A percentile compares a stretch with the other conserved stretches of the same genome.
Evolutionary conservation across 2,113 vertebrate genomes (phyloP).

Genomic region (Willisornis vidua): DNA sequence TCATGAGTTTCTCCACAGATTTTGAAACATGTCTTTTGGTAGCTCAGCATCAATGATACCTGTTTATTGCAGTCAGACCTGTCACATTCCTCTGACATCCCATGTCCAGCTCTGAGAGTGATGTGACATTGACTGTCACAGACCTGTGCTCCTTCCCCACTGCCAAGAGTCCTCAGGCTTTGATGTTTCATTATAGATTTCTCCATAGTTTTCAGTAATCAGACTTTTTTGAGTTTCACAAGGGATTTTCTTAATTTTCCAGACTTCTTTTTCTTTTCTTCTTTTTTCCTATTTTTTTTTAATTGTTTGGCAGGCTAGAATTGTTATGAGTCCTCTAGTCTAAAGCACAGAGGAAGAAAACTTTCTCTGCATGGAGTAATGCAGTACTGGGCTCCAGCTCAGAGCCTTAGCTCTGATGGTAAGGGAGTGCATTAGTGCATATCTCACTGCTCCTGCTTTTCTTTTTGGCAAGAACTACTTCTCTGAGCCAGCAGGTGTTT

Average conservation of each 20-base stretch:
- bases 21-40: background rate
- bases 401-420: constrained; percentile 41
- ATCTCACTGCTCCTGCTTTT: constrained; percentile 70
- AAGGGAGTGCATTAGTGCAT: constrained; percentile 57
- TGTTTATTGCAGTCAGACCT: background rate
- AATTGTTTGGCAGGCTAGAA: background rate
- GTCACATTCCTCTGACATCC: background rate
- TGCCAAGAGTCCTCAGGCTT: background rate
- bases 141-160: background rate
- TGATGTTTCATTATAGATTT: background rate
- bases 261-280: background rate
- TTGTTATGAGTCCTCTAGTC: background rate
- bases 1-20: background rate
- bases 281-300: background rate
- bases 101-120: background rate
- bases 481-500: constrained; percentile 78
- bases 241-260: background rate
- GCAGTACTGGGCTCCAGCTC: constrained; percentile 38
- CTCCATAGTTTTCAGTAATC: background rate
- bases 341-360: constrained; percentile 25
- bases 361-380: constrained; percentile 26
- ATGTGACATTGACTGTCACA: background rate
- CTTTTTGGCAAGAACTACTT: constrained; percentile 74
- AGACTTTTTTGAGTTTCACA: background rate
- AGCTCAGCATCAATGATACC: background rate